A percentile compares a stretch with the other conserved stretches of the same genome.
Conservation (phyloP, 1,140 invertebrate genomes). For the Megalopta genalis region DNA sequence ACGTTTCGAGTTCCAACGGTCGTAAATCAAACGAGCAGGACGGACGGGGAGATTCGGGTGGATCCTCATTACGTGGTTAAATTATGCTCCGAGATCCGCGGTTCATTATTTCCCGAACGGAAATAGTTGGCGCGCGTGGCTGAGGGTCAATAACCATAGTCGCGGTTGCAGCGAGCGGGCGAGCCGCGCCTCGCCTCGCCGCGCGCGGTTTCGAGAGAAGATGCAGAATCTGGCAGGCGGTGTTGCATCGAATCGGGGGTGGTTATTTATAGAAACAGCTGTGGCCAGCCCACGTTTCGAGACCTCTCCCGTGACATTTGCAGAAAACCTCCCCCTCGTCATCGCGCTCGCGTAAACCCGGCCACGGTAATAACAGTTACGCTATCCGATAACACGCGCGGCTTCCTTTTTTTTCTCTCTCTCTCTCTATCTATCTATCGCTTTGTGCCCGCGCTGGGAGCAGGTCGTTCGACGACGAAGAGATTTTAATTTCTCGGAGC, state of each 20-base stretch:
- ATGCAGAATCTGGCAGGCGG: conserved; percentile 67
- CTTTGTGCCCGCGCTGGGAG: not conserved
- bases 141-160: too few species aligned
- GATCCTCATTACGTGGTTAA: conserved; percentile 34
- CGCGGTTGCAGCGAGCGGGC: too few species aligned
- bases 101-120: conserved; percentile 59
- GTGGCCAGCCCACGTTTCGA: conserved; percentile 65
- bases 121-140: conserved; percentile 46
- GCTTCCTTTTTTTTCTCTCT: conserved; percentile 3
- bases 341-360: conserved; percentile 46
- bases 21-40: not conserved
- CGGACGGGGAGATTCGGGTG: not conserved
- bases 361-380: conserved; percentile 62
- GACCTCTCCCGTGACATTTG: conserved; percentile 65
- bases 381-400: conserved; percentile 42
- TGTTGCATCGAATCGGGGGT: conserved; percentile 77
- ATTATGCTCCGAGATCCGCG: conserved; percentile 49
- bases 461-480: not conserved
- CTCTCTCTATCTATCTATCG: conserved; percentile 12
- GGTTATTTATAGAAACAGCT: conserved; percentile 76
- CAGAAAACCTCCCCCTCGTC: conserved; percentile 66
- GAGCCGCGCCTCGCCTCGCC: too few species aligned
- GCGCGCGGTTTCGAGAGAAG: conserved; percentile 62
- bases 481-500: not conserved
- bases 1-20: not conserved